phyloP scores from a whole-genome alignment of 2,888 invertebrate species.

The Physocephala rufipes region DNA sequence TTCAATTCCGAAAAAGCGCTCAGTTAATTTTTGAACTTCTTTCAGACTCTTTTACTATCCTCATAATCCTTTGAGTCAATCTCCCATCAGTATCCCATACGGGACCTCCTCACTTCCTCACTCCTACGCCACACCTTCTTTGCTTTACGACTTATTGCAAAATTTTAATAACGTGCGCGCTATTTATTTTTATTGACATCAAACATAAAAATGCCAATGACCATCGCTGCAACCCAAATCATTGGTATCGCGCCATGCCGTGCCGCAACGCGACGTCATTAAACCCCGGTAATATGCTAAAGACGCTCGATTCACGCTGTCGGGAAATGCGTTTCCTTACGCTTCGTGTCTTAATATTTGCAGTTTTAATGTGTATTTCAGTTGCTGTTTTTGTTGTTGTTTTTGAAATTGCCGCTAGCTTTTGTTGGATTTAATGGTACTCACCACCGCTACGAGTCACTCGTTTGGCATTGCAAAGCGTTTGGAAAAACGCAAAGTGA shows the following conservation, averaged over 20 bases:
- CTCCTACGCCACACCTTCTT: not conserved
- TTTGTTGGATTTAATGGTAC: constrained; percentile 7
- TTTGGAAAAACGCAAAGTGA: no score
- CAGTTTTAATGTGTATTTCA: constrained; percentile 4
- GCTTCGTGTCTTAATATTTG: not conserved
- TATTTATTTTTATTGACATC: constrained; percentile 18
- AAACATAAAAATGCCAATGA: no score
- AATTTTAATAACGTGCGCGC: constrained; percentile 17
- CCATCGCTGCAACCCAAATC: no score
- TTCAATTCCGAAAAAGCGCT: no score
- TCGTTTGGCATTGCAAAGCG: not conserved
- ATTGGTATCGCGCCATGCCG: not conserved
- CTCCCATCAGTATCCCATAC: no score
- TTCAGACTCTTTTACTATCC: no score
- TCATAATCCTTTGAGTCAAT: no score
- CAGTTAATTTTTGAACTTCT: no score
- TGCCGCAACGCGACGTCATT: not conserved
- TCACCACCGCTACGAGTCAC: not conserved
- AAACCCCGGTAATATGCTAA: no score
- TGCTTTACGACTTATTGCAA: constrained; percentile 20
- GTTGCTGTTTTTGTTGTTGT: not conserved
- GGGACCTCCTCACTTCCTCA: not conserved
- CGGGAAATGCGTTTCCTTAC: not conserved
- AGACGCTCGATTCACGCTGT: no score
- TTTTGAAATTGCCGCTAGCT: not conserved